Evolutionary conservation across 2,113 vertebrate genomes (phyloP), one percentile per base, ranked within the genome.

Genomic region (Corythornis madagascariensis): DNA sequence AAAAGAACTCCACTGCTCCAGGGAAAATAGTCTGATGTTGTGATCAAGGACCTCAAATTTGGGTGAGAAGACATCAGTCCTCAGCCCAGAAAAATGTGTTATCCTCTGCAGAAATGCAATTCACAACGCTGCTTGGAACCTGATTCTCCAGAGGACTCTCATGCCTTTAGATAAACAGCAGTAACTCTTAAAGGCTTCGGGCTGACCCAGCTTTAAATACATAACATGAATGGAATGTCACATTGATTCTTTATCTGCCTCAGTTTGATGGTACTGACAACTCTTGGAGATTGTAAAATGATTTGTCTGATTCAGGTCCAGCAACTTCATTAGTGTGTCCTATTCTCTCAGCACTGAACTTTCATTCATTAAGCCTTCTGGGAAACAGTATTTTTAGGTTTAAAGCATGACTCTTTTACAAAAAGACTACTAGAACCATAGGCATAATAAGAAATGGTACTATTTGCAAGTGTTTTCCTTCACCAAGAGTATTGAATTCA

Each of bases 301-400:
- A 42, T 38, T 38, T 38, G 35, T 38, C 35, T 38, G 35, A 38
- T 57, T 40, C 48, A 53, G 8, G 25, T 71, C 35, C 61, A 24
- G 12, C n/a, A 53, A 47, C 10, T 26, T 70, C 15, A 21, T 76
- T 48, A 35, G 13, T 48, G 11, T 4, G 2, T 76, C 35, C 31
- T 33, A 1, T 64, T 70, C 35, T 28, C 21, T 75, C 28, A 7
- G 12, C 26, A n/a, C 25, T 52, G 57, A 42, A n/a, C 10, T 71
- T 78, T 50, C 13, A 60, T 35, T n/a, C 29, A 25, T 18, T 0
- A 0, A 73, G 14, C 4, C 13, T 40, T 61, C 70, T 50, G 33
- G 9, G 28, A 83, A 87, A 74, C 7, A 16, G 9, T 38, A 29
- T 35, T 91, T 73, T 93, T 66, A 82, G 38, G 17, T 66, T 11